Base-by-base conservation (phyloP, 1,140 invertebrate genomes). In the Oncopodura yosiiana region DNA sequence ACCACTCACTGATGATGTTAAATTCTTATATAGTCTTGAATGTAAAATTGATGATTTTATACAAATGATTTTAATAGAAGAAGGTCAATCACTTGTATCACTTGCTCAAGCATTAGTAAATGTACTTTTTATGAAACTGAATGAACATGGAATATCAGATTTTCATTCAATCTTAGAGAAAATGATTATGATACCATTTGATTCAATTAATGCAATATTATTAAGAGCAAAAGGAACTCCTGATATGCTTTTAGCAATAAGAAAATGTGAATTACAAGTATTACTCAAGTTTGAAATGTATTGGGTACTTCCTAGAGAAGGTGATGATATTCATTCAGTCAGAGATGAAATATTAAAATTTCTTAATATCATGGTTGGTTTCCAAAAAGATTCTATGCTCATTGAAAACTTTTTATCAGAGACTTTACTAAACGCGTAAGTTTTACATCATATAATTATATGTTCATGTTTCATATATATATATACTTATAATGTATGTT, bases 261-360 rank as follows among this genome's bases (percentile, higher is more conserved):
- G 43, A 19, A 38, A 53, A 45, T 49, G 50, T 19, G 41, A 58
- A n/a, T 27, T 49, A 4, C 56, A 58, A 38, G 53, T 58, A 1
- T 19, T 58, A 36, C n/a, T 53, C 2, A 51, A 45, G 12, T 42
- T 58, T 14, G 56, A 58, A 41, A 30, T 46, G 1, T 19, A 43
- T 4, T 58, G 50, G 50, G 18, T 52, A 16, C 39, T 50, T 24
- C 49, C 43, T 2, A 27, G 36, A 8, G 24, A 37, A 24, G 42
- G 32, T 6, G 44, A 58, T 1, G 48, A 19, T 11, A 51, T 32
- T 2, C 16, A 49, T 3, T 36, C 32, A 19, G n/a, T 53, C 8
- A 9, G 51, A n/a, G 37, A 41, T 14, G 56, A 58, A 8, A 48
- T 58, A 3, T 26, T 49, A n/a, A 34, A 48, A 9, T 26, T 58